phyloP scores from a whole-genome alignment of 2,888 invertebrate species.

The Phoenoteleia sp. region DNA sequence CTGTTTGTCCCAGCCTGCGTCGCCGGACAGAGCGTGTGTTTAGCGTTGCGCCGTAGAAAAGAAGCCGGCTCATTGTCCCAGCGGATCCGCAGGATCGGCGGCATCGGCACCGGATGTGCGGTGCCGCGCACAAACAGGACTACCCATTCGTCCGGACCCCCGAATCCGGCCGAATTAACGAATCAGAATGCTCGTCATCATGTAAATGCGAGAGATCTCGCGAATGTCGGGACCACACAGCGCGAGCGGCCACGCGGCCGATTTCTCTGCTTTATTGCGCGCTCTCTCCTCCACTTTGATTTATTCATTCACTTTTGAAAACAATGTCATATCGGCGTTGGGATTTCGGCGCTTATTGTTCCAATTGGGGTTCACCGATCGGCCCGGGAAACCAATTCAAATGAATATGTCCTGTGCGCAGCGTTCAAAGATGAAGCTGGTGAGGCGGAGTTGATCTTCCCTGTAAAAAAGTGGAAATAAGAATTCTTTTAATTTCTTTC shows the following conservation, averaged over 20 bases:
- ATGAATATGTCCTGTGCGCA: too few relatives aligned
- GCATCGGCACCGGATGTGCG: constrained; percentile 79
- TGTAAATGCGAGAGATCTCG: constrained; percentile 60
- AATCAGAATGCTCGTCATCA: constrained; percentile 20
- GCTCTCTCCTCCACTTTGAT: constrained; percentile 50
- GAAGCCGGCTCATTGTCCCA: constrained; percentile 80
- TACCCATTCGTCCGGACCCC: constrained; percentile 14
- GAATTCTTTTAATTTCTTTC: too few relatives aligned
- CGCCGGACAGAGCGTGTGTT: constrained; percentile 75
- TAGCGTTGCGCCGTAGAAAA: constrained; percentile 74
- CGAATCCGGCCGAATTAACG: constrained; percentile 20
- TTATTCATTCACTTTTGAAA: constrained; percentile 28
- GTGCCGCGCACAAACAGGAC: constrained; percentile 22
- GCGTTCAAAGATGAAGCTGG: too few relatives aligned
- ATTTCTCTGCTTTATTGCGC: constrained; percentile 25
- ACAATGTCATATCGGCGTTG: constrained; percentile 41
- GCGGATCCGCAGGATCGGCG: constrained; percentile 77
- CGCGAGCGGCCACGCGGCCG: constrained; percentile 39
- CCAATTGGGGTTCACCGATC: too few relatives aligned
- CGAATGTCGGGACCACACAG: constrained; percentile 50
- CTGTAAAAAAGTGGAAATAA: too few relatives aligned
- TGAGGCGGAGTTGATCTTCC: too few relatives aligned
- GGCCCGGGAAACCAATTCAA: too few relatives aligned
- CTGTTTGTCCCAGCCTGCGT: constrained; percentile 81
- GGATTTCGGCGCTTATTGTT: constrained; percentile 29